These are phyloP conservation scores for Resseliella maxima DNA, from an alignment of 2,888 invertebrate species.

Conservation along the genomic window DNA sequence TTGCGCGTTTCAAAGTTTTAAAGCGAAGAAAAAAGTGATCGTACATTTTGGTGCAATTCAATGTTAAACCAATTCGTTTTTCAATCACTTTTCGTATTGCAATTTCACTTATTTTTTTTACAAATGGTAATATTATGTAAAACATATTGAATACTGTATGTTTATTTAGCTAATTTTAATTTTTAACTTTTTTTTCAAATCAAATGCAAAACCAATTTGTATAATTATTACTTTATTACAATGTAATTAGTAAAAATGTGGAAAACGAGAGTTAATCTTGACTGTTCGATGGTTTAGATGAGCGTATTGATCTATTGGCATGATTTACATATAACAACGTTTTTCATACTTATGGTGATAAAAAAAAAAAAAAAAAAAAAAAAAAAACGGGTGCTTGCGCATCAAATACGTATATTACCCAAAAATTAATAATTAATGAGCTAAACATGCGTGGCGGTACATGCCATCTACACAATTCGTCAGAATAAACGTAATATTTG, in stretches of 20 bases:
- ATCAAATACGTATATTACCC: slow-evolving; percentile 1
- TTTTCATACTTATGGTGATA: too few relatives aligned
- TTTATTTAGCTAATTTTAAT: not conserved
- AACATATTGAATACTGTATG: not conserved
- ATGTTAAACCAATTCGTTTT: not conserved
- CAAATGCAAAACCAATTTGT: not conserved
- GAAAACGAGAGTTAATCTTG: not conserved
- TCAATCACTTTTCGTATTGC: not conserved
- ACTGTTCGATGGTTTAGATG: not conserved
- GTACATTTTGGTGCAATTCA: not conserved
- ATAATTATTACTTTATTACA: slow-evolving; percentile 5
- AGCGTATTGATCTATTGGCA: not conserved
- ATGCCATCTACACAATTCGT: slow-evolving; percentile 7
- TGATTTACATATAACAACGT: slow-evolving; percentile 30
- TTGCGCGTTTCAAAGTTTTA: too few relatives aligned
- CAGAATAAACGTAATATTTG: not conserved
- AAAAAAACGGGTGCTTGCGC: too few relatives aligned
- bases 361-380: not conserved
- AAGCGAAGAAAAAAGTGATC: not conserved
- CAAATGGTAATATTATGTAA: slow-evolving; percentile 46
- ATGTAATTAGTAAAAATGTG: not conserved
- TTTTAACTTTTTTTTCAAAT: not conserved
- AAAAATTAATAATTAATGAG: slow-evolving; percentile 25
- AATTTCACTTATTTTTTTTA: slow-evolving; percentile 40
- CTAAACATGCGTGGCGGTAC: not conserved